phyloP scores from a whole-genome alignment of 1,140 invertebrate genomes.

The Lepidostoma basale region DNA sequence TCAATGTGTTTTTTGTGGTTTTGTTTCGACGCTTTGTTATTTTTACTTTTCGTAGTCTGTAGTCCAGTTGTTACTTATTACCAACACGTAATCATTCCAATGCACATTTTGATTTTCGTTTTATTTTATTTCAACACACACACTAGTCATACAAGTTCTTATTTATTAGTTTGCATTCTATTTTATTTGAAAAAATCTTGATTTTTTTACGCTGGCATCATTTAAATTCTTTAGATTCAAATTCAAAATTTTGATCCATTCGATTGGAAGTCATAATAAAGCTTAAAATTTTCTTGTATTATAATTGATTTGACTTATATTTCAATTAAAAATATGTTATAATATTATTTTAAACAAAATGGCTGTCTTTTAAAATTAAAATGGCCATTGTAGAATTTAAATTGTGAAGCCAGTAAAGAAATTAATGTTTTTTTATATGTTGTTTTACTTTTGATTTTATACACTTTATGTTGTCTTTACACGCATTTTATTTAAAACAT shows the following conservation, averaged over 20 bases:
- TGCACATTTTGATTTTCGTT: conserved; percentile 16
- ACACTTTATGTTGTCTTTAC: background rate
- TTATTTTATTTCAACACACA: conserved; percentile 30
- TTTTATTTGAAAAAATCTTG: conserved; percentile 3
- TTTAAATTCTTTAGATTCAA: background rate
- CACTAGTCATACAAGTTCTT: conserved; percentile 37
- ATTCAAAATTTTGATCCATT: too few relatives aligned
- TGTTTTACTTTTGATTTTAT: background rate
- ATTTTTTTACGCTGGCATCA: conserved; percentile 5
- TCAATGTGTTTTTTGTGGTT: background rate
- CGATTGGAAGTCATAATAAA: too few relatives aligned
- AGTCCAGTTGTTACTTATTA: background rate
- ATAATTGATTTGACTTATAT: too few relatives aligned
- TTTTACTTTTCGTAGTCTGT: conserved; percentile 14
- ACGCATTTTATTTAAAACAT: background rate
- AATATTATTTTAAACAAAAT: too few relatives aligned
- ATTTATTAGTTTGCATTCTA: conserved; percentile 1
- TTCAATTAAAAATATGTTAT: too few relatives aligned
- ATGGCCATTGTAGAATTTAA: too few relatives aligned
- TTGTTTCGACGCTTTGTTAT: background rate
- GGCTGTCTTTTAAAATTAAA: too few relatives aligned
- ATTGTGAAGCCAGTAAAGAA: too few relatives aligned
- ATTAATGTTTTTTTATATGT: background rate
- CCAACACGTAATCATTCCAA: conserved; percentile 2
- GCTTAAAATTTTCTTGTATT: too few relatives aligned